Percentiles rank a stretch among this genome's conserved stretches.
These are phyloP conservation scores for Sinohyriopsis cumingii DNA, from an alignment of 2,888 invertebrate genomes.

Conservation along the genomic window DNA sequence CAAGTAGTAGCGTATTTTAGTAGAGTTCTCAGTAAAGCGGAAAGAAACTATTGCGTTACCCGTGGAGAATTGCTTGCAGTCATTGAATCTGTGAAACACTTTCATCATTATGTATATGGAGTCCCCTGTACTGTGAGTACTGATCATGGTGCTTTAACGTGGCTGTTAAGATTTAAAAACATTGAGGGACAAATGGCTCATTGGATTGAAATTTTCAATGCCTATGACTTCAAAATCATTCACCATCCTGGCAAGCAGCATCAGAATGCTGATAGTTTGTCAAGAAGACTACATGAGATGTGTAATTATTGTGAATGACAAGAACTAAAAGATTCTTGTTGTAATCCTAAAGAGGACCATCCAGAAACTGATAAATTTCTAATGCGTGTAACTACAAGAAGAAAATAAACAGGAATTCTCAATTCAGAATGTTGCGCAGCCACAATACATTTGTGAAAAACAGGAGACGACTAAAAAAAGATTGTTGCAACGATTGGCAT, in stretches of 20 bases:
- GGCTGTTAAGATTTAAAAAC: constrained; percentile 5
- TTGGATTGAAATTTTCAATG: constrained; percentile 6
- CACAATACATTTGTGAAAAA: too few relatives aligned
- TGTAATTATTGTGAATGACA: constrained; percentile 2
- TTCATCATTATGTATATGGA: constrained; percentile 6
- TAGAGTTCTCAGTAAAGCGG: constrained; percentile 13
- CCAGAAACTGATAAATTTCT: too few relatives aligned
- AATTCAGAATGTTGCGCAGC: too few relatives aligned
- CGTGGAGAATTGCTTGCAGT: constrained; percentile 3
- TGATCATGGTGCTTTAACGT: constrained; percentile 8
- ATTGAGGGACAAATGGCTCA: constrained; percentile 10
- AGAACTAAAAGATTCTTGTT: neutral
- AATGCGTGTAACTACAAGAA: too few relatives aligned
- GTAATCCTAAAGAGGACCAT: too few relatives aligned
- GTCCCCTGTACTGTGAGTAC: neutral
- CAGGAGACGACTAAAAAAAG: too few relatives aligned
- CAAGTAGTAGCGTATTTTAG: constrained; percentile 25
- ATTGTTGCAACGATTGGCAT: too few relatives aligned
- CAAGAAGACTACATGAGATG: neutral
- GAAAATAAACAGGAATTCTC: too few relatives aligned
- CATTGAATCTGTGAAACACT: constrained; percentile 3
- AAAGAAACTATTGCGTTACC: constrained; percentile 14
- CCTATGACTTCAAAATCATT: constrained; percentile 5
- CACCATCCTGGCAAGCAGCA: neutral
- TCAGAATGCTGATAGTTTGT: constrained; percentile 2